Percentiles rank a stretch among this genome's conserved stretches.
phyloP scores from a whole-genome alignment of 2,888 invertebrate genomes.

The Trisateles emortualis region DNA sequence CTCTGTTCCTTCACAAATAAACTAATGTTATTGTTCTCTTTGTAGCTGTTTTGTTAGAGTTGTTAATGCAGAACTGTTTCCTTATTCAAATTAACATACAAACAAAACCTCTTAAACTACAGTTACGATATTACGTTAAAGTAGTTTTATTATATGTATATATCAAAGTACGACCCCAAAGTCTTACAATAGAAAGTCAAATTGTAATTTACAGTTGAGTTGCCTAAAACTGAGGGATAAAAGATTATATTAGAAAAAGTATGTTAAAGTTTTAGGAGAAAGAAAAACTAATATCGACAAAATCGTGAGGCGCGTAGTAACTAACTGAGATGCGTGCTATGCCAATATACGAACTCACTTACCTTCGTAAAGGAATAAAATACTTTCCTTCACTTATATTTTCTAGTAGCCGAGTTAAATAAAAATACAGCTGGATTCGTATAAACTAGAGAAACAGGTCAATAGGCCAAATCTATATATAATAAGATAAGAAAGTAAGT shows the following conservation, averaged over 20 bases:
- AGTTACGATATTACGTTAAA: background rate
- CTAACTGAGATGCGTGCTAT: slow-evolving; percentile 54
- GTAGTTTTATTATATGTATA: background rate
- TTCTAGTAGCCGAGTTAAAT: slow-evolving; percentile 14
- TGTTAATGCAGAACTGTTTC: slow-evolving; percentile 14
- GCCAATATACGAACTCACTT: slow-evolving; percentile 17
- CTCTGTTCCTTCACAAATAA: slow-evolving; percentile 36
- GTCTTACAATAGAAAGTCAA: background rate
- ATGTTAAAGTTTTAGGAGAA: slow-evolving; percentile 54
- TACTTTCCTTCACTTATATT: slow-evolving; percentile 9
- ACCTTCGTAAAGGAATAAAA: slow-evolving; percentile 5
- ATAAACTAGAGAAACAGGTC: slow-evolving; percentile 28
- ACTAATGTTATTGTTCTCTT: slow-evolving; percentile 31
- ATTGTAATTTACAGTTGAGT: background rate
- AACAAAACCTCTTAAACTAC: background rate
- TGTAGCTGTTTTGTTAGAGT: slow-evolving; percentile 22
- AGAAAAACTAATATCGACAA: slow-evolving; percentile 66
- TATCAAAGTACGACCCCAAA: background rate
- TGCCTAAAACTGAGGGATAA: slow-evolving; percentile 5
- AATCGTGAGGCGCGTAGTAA: slow-evolving; percentile 66
- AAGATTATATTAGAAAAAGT: slow-evolving; percentile 14
- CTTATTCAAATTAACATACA: slow-evolving; percentile 23
- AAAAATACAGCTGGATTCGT: slow-evolving; percentile 18
- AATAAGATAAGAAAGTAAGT: slow-evolving; percentile 4
- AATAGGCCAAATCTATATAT: slow-evolving; percentile 24